These are phyloP conservation scores for Enteromius mattozi DNA, from an alignment of 2,797 vertebrate species.

Conservation along the genomic window DNA sequence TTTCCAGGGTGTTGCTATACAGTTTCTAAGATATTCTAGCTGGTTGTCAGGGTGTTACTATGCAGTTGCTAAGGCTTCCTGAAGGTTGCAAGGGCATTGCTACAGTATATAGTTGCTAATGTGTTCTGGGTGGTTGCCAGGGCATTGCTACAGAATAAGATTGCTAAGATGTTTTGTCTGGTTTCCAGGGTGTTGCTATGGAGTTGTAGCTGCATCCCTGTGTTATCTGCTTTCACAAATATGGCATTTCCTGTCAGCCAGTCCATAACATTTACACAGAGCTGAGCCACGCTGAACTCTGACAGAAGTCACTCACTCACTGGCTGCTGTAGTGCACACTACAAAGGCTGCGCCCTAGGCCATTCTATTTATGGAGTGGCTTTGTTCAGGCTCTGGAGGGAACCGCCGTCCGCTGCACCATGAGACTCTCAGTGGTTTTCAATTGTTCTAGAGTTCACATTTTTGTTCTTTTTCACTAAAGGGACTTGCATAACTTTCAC, in stretches of 20 bases:
- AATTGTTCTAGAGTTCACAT: neutral
- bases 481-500: neutral
- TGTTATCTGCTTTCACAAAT: constrained; percentile 39
- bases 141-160: neutral
- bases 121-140: neutral
- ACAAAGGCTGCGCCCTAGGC: constrained; percentile 14
- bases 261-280: constrained; percentile 27
- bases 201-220: neutral
- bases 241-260: constrained; percentile 46
- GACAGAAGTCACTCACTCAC: constrained; percentile 12
- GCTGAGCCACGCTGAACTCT: constrained; percentile 42
- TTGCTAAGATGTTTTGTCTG: neutral
- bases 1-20: no score
- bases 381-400: constrained; percentile 18
- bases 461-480: neutral
- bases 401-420: neutral
- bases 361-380: neutral
- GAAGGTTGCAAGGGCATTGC: neutral
- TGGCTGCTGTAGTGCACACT: constrained; percentile 22
- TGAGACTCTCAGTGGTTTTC: neutral
- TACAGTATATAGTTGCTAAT: neutral
- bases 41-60: neutral
- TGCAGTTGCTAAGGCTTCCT: neutral
- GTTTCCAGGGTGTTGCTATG: neutral
- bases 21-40: no score